These are phyloP conservation scores for Zingel zingel DNA, from an alignment of 2,113 vertebrate genomes.

Conservation along the genomic window DNA sequence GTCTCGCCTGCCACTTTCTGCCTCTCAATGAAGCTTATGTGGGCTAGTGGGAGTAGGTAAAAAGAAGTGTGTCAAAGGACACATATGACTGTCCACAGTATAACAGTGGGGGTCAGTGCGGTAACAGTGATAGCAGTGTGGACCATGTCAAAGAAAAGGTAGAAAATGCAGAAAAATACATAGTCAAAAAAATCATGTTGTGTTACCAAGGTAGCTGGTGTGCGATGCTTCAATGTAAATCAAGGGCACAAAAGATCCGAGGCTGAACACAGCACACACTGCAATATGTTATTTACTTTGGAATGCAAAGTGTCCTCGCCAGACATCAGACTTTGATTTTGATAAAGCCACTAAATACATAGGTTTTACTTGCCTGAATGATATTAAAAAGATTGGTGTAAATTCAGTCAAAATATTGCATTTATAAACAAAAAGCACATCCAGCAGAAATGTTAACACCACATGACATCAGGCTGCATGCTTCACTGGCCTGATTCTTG, in stretches of 20 bases:
- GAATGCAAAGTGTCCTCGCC: background rate
- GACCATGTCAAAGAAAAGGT: background rate
- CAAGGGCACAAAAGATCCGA: background rate
- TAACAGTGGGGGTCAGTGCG: background rate
- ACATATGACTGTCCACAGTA: background rate
- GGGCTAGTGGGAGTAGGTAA: background rate
- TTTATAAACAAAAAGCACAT: background rate
- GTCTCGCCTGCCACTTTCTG: slow-evolving; percentile 20
- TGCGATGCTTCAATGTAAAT: background rate
- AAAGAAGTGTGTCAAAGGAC: background rate
- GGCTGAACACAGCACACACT: background rate
- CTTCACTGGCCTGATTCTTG: slow-evolving; percentile 19
- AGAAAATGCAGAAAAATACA: background rate
- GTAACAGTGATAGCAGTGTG: background rate
- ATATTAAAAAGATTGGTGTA: background rate
- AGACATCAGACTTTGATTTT: background rate
- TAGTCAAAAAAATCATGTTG: background rate
- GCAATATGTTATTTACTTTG: background rate
- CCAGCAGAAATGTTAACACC: slow-evolving; percentile 3
- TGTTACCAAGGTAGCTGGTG: background rate
- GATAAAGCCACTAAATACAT: background rate
- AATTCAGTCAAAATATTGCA: background rate
- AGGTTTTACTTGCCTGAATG: background rate
- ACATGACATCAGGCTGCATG: background rate
- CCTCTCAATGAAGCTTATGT: slow-evolving; percentile 11